A percentile compares a stretch with the other conserved stretches of the same genome.
phyloP scores from a whole-genome alignment of 1,140 invertebrate species.

The Polypedilum pembai region DNA sequence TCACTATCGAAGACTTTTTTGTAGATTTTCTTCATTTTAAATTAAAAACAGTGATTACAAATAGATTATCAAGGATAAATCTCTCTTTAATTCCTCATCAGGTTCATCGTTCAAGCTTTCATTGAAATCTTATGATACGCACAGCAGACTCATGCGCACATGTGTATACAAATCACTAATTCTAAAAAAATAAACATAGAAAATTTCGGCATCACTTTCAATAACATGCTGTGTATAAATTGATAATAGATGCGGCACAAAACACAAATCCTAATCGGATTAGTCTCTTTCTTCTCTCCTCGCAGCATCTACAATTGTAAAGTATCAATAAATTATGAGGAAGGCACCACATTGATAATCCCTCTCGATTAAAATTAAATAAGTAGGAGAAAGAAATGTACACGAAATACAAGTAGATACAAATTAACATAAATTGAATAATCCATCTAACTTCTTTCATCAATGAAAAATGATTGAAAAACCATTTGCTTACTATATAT shows the following conservation, averaged over 20 bases:
- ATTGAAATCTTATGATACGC: not conserved
- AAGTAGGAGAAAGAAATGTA: not conserved
- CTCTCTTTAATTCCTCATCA: not conserved
- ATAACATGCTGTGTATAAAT: not conserved
- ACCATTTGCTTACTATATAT: no score
- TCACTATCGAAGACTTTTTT: no score
- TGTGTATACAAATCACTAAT: not conserved
- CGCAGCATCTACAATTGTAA: not conserved
- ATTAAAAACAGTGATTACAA: no score
- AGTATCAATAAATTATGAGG: not conserved
- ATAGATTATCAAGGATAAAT: not conserved
- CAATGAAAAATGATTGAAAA: conserved; percentile 5
- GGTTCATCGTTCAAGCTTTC: not conserved
- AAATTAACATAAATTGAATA: conserved; percentile 8
- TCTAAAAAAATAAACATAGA: not conserved
- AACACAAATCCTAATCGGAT: not conserved
- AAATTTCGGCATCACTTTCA: not conserved
- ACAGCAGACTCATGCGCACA: not conserved
- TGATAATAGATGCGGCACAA: not conserved
- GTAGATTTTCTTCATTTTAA: no score
- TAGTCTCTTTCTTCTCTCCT: not conserved
- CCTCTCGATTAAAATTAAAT: conserved; percentile 4
- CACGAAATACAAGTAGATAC: conserved; percentile 12
- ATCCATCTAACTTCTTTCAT: not conserved
- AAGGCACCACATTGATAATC: not conserved